Base-by-base conservation (phyloP, 2,113 vertebrate species). In the Tenebrosternarchus preto region DNA sequence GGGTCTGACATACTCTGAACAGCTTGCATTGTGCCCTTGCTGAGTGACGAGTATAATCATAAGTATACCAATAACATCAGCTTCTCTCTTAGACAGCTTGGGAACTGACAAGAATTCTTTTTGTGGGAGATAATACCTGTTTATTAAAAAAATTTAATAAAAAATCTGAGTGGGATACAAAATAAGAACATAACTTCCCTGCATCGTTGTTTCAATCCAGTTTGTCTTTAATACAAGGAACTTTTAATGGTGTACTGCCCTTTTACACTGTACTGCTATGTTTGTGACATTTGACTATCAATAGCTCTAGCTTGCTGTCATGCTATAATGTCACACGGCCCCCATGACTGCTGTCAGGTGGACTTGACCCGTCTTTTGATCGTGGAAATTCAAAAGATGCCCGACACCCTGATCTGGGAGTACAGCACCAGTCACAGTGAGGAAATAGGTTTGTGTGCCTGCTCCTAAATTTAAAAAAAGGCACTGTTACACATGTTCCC, bases 281-380 rank as follows among this genome's bases (percentile, higher is more conserved):
- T 12, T 50, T 12, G 31, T 67, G 69, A 55, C 46, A 46, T 72
- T 33, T 75, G 43, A 69, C 36, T 33, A 64, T 50, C 69, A 39
- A 27, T 36, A 53, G 72, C 75, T 83, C 76, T 83, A 75, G 81
- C 75, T 85, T 83, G 81, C n/a, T n/a, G n/a, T n/a, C n/a, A n/a
- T n/a, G n/a, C n/a, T n/a, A n/a, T 83, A 81, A 81, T 75, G 73
- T 71, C 64, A 81, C 43, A 69, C 50, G 33, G 50, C 73, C 64
- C 46, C 43, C 36, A 74, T 73, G 56, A 73, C 68, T n/a, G 43
- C 36, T 33, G 25, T 55, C 55, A 59, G 64, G 53, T 43, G 78
- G 29, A 75, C 29, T 53, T 19, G 22, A 9, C 50, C 57, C 63
- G 70, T 29, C 46, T 73, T 50, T 73, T 36, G 61, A 73, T 73